These are phyloP conservation scores for Apotomis turbidana DNA, from an alignment of 2,888 invertebrate genomes.

Conservation along the genomic window DNA sequence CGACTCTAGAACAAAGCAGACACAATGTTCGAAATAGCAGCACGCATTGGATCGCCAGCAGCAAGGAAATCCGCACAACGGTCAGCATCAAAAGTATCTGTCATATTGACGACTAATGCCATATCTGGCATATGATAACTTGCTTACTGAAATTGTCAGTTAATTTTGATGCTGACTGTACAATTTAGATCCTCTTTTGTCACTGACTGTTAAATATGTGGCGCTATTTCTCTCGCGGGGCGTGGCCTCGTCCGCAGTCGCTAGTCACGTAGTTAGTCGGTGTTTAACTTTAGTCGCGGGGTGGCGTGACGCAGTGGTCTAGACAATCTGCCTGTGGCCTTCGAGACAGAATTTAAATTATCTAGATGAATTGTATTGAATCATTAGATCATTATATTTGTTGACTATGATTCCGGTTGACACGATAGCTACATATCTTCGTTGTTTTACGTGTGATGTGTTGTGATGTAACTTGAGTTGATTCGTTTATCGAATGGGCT, in stretches of 20 bases:
- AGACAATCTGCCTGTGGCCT: conserved; percentile 51
- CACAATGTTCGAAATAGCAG: too few relatives aligned
- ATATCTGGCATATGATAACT: too few relatives aligned
- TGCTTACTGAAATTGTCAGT: too few relatives aligned
- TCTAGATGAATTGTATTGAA: conserved; percentile 45
- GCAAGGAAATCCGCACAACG: too few relatives aligned
- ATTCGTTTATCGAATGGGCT: neutral
- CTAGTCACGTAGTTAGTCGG: conserved; percentile 36
- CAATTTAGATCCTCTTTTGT: too few relatives aligned
- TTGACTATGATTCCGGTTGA: conserved; percentile 42
- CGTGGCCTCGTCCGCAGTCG: neutral
- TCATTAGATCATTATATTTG: conserved; percentile 46
- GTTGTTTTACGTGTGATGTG: conserved; percentile 13
- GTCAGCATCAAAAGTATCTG: too few relatives aligned
- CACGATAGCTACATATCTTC: conserved; percentile 42
- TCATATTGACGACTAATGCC: too few relatives aligned
- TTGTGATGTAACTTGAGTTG: conserved; percentile 17
- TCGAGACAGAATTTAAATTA: conserved; percentile 51
- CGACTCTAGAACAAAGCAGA: neutral
- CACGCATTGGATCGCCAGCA: too few relatives aligned
- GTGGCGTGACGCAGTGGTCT: conserved; percentile 40
- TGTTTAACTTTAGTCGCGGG: conserved; percentile 41
- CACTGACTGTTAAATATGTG: too few relatives aligned
- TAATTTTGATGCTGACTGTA: too few relatives aligned
- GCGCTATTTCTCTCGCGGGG: neutral